These are phyloP conservation scores for Dreissena rostriformis DNA, from an alignment of 1,140 invertebrate genomes.

Conservation along the genomic window DNA sequence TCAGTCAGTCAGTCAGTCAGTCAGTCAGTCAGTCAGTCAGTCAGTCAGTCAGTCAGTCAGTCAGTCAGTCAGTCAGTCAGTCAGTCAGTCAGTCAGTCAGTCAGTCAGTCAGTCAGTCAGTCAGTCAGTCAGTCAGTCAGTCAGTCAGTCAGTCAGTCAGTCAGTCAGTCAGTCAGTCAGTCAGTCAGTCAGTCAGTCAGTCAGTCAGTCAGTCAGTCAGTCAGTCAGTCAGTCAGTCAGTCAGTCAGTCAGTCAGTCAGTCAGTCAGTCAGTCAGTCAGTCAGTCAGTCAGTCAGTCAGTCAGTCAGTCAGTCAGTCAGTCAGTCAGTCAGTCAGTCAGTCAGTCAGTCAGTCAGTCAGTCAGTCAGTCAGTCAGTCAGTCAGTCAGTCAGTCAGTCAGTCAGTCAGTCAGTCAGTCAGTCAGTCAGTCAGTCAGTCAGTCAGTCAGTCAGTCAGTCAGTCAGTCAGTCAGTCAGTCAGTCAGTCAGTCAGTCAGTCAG, in stretches of 20 bases:
- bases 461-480: conserved; percentile 64
- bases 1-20: too few relatives aligned
- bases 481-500: conserved; percentile 60
- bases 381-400: conserved; percentile 64
- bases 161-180: too few relatives aligned
- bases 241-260: conserved; percentile 60
- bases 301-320: conserved; percentile 62
- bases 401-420: conserved; percentile 64
- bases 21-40: too few relatives aligned
- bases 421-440: conserved; percentile 64
- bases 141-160: too few relatives aligned
- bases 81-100: too few relatives aligned
- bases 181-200: too few relatives aligned
- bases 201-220: too few relatives aligned
- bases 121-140: too few relatives aligned
- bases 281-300: conserved; percentile 64
- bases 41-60: too few relatives aligned
- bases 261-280: conserved; percentile 59
- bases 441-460: conserved; percentile 65
- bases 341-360: conserved; percentile 67
- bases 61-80: too few relatives aligned
- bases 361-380: conserved; percentile 66
- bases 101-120: too few relatives aligned
- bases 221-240: too few relatives aligned
- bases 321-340: conserved; percentile 69